A percentile compares a stretch with the other conserved stretches of the same genome.
Evolutionary conservation across 2,888 invertebrate species (phyloP).

Genomic region (Loripinus fragilis): DNA sequence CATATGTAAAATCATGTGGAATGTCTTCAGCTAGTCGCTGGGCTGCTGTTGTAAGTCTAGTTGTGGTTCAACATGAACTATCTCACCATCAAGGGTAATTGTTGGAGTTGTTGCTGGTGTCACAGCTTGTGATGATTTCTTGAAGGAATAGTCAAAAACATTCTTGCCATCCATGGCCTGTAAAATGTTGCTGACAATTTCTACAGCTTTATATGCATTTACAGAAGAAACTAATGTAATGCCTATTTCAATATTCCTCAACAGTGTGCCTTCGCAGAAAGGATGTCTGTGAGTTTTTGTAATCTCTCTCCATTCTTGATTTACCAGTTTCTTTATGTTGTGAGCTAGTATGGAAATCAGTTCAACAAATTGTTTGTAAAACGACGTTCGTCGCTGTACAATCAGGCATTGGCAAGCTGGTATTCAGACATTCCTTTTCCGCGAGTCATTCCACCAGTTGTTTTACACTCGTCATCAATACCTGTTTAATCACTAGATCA

Average conservation of each 20-base stretch:
- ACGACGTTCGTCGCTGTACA: constrained; percentile 47
- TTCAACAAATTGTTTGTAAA: constrained; percentile 43
- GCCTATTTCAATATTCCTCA: background rate
- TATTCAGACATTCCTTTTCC: constrained; percentile 57
- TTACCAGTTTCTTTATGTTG: constrained; percentile 39
- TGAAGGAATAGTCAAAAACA: constrained; percentile 2
- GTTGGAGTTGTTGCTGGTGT: background rate
- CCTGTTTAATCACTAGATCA: constrained; percentile 69
- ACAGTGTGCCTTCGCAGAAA: background rate
- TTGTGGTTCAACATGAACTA: constrained; percentile 22
- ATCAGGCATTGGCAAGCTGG: constrained; percentile 48
- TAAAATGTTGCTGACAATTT: background rate
- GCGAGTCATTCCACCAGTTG: constrained; percentile 60
- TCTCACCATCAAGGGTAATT: constrained; percentile 1
- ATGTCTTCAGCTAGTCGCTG: background rate
- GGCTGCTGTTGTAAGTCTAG: constrained; percentile 18
- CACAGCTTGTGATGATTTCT: background rate
- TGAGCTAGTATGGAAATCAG: constrained; percentile 20
- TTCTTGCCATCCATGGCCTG: background rate
- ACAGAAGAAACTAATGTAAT: background rate
- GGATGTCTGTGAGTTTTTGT: constrained; percentile 3
- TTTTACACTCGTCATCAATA: constrained; percentile 65
- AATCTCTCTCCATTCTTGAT: constrained; percentile 21
- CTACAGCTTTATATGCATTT: background rate
- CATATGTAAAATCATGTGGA: constrained; percentile 1